phyloP scores from a whole-genome alignment of 2,888 invertebrate species.

The Polydrusus tereticollis region DNA sequence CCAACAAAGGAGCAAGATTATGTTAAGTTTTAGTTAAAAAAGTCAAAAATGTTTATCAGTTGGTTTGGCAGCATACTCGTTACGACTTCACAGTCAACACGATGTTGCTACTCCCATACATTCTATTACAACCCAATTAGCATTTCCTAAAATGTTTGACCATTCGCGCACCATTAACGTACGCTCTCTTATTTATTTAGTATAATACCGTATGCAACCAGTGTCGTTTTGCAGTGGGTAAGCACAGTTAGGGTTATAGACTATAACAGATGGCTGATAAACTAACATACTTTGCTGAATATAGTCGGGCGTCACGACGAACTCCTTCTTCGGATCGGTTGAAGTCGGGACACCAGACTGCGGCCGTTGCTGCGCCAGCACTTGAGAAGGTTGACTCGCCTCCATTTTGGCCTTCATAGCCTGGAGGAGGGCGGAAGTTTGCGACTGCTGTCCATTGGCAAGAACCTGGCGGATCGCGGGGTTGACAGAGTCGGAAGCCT shows the following conservation, averaged over 20 bases:
- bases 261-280: slow-evolving; percentile 67
- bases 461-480: slow-evolving; percentile 60
- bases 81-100: no score
- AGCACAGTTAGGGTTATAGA: slow-evolving; percentile 66
- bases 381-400: slow-evolving; percentile 50
- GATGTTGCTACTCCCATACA: no score
- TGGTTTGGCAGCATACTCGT: no score
- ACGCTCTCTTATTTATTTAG: slow-evolving; percentile 39
- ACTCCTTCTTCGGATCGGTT: slow-evolving; percentile 71
- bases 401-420: slow-evolving; percentile 63
- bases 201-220: slow-evolving; percentile 54
- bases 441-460: slow-evolving; percentile 65
- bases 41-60: no score
- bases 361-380: slow-evolving; percentile 71
- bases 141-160: background rate
- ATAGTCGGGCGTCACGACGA: slow-evolving; percentile 91
- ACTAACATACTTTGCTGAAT: slow-evolving; percentile 90
- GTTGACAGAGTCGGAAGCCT: slow-evolving; percentile 49
- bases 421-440: slow-evolving; percentile 63
- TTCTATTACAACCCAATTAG: background rate
- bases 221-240: slow-evolving; percentile 68
- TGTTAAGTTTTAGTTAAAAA: no score
- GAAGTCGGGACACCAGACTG: slow-evolving; percentile 45
- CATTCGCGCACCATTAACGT: background rate
- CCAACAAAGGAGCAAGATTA: no score